phyloP scores from a whole-genome alignment of 2,113 vertebrate species.

The Tachuris rubrigastra region DNA sequence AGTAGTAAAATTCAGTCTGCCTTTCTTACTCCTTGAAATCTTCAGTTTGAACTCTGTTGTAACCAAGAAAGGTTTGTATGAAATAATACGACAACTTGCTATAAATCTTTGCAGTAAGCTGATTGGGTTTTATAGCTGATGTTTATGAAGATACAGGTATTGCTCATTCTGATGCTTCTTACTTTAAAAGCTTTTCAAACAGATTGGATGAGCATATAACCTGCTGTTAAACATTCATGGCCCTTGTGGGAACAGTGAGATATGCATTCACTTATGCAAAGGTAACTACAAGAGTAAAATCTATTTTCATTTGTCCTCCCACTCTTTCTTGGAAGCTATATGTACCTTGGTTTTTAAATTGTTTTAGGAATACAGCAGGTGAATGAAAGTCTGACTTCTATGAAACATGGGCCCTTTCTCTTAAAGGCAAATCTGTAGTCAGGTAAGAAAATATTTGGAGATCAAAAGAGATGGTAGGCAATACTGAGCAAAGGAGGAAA shows the following conservation, averaged over 20 bases:
- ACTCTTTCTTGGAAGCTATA: neutral
- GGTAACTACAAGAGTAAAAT: slow-evolving; percentile 36
- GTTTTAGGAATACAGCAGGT: neutral
- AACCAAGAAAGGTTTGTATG: neutral
- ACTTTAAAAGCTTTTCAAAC: slow-evolving; percentile 40
- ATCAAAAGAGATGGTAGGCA: neutral
- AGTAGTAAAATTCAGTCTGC: neutral
- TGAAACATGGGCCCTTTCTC: neutral
- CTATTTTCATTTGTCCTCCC: slow-evolving; percentile 30
- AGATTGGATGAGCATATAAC: slow-evolving; percentile 49
- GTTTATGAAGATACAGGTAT: slow-evolving; percentile 39
- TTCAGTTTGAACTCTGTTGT: neutral
- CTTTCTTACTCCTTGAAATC: neutral
- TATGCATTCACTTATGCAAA: neutral
- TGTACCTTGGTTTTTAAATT: neutral
- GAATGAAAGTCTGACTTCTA: neutral
- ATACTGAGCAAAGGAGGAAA: neutral
- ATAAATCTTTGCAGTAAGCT: neutral
- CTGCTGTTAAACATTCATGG: slow-evolving; percentile 39
- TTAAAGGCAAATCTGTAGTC: neutral
- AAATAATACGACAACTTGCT: neutral
- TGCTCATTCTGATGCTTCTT: slow-evolving; percentile 46
- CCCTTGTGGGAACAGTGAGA: slow-evolving; percentile 33
- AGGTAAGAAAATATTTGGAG: neutral
- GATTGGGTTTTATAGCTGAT: slow-evolving; percentile 16